A percentile compares a stretch with the other conserved stretches of the same genome.
Conservation (phyloP, 2,797 vertebrate genomes). For the Betta splendens region DNA sequence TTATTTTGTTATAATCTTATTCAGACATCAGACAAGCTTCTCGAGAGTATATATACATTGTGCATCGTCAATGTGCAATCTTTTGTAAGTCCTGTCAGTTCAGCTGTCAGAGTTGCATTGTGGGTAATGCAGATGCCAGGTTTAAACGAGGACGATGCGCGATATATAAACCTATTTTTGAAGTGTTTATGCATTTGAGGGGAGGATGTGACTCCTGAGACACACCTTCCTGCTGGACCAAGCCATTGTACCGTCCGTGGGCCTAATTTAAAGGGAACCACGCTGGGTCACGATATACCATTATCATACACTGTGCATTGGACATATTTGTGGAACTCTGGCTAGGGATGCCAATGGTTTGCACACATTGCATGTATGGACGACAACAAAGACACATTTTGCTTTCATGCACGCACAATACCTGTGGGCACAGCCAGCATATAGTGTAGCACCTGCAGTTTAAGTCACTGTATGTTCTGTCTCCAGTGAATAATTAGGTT, state of each 20-base stretch:
- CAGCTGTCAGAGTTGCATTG: background rate
- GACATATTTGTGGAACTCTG: background rate
- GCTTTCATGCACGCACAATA: background rate
- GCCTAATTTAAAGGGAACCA: background rate
- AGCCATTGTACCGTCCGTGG: too few species aligned
- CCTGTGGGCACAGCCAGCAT: background rate
- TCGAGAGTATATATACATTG: too few species aligned
- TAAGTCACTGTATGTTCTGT: conserved; percentile 7
- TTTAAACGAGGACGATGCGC: background rate
- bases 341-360: background rate
- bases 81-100: too few species aligned
- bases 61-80: too few species aligned
- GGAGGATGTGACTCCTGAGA: too few species aligned
- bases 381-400: background rate
- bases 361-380: background rate
- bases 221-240: too few species aligned
- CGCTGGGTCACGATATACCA: background rate
- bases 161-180: background rate
- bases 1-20: too few species aligned
- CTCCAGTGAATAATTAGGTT: conserved; percentile 21
- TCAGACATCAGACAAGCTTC: too few species aligned
- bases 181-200: background rate
- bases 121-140: background rate
- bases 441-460: conserved; percentile 1
- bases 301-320: background rate